These are phyloP conservation scores for Opisthocomus hoazin DNA, from an alignment of 2,113 vertebrate species.

Conservation along the genomic window DNA sequence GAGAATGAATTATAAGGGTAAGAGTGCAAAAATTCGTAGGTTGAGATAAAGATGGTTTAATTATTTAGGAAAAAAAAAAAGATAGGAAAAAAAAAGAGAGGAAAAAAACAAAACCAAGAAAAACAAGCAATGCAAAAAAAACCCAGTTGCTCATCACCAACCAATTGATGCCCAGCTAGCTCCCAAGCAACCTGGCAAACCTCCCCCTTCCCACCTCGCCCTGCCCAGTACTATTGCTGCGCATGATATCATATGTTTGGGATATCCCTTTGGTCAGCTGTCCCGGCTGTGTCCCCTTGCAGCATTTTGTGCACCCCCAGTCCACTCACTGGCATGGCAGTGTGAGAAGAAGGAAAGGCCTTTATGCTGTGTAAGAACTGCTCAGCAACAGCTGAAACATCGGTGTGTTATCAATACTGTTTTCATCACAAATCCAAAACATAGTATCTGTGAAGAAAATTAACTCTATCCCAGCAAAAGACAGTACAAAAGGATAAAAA, in stretches of 20 bases:
- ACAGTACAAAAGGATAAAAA: not conserved
- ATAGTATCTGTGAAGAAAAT: not conserved
- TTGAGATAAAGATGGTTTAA: not conserved
- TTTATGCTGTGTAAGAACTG: not conserved
- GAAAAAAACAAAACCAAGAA: not conserved
- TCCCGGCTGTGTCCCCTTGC: not conserved
- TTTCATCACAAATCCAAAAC: not conserved
- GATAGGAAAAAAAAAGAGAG: not conserved
- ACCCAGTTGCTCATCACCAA: not conserved
- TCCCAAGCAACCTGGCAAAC: not conserved
- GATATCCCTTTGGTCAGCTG: not conserved
- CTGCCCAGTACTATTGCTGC: not conserved
- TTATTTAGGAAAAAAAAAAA: not conserved
- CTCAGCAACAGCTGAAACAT: not conserved
- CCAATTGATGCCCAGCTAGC: not conserved
- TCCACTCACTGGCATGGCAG: too few species aligned
- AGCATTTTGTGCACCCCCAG: not conserved
- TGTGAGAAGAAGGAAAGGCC: not conserved
- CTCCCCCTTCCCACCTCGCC: rapidly evolving
- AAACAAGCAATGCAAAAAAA: not conserved
- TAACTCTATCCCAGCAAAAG: not conserved
- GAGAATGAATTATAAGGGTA: not conserved
- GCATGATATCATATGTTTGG: not conserved
- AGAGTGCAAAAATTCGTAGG: not conserved
- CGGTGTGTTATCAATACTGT: not conserved